Conservation (phyloP, 92 coral and sea anemone species). For the Porites lobata region DNA sequence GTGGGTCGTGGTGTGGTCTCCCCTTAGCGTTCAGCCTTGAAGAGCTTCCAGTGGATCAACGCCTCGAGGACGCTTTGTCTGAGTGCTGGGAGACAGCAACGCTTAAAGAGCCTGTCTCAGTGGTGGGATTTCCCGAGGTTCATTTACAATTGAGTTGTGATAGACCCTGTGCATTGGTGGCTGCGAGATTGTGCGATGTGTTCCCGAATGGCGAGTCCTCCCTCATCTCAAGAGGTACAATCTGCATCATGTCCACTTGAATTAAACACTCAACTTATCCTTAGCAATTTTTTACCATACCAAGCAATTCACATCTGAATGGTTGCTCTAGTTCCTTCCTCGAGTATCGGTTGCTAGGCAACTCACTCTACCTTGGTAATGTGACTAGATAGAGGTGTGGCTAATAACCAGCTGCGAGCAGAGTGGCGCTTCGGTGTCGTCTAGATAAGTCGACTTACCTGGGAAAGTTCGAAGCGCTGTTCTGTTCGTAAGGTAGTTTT, state of each 20-base stretch:
- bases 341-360: too few species aligned
- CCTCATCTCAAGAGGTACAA: slow-evolving; percentile 76
- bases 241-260: background rate
- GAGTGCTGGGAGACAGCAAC: slow-evolving; percentile 79
- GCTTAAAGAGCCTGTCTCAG: slow-evolving; percentile 60
- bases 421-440: too few species aligned
- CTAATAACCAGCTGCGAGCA: too few species aligned
- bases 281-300: too few species aligned
- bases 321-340: too few species aligned
- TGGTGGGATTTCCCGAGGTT: slow-evolving; percentile 74
- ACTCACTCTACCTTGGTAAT: too few species aligned
- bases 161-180: slow-evolving; percentile 59
- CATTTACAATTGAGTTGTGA: slow-evolving; percentile 76
- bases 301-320: too few species aligned
- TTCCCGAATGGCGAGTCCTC: slow-evolving; percentile 80
- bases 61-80: slow-evolving; percentile 69
- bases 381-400: too few species aligned
- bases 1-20: slow-evolving; percentile 63
- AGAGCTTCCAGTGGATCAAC: slow-evolving; percentile 75
- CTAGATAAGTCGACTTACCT: too few species aligned
- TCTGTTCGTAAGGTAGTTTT: too few species aligned
- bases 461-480: too few species aligned
- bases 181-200: slow-evolving; percentile 81
- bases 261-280: too few species aligned
- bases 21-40: slow-evolving; percentile 45